These are phyloP conservation scores for Paratrypauchen microcephalus DNA, from an alignment of 2,797 vertebrate species.

Conservation along the genomic window DNA sequence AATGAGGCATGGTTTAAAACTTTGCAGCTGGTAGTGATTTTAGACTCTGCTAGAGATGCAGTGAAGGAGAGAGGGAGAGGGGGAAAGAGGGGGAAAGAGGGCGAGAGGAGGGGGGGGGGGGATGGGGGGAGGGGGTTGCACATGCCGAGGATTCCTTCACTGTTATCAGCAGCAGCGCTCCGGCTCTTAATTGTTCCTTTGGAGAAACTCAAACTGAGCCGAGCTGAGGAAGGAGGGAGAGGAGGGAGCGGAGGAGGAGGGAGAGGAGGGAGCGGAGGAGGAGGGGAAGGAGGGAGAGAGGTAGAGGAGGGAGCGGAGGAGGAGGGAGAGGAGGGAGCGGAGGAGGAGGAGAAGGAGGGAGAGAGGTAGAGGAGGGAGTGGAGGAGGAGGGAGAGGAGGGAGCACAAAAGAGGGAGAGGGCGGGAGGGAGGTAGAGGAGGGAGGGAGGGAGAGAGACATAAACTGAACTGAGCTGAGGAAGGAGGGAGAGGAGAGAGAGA, in stretches of 20 bases:
- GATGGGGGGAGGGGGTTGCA: slow-evolving; percentile 75
- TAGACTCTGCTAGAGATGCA: slow-evolving; percentile 43
- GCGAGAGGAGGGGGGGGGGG: slow-evolving; percentile 28
- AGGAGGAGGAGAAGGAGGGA: background rate
- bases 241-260: too few species aligned
- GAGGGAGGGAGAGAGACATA: too few species aligned
- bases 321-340: too few species aligned
- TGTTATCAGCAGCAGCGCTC: slow-evolving; percentile 77
- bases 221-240: background rate
- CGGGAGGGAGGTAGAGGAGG: too few species aligned
- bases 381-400: background rate
- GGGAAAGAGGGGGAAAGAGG: slow-evolving; percentile 17
- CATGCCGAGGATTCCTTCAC: slow-evolving; percentile 78
- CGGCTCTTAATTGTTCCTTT: slow-evolving; percentile 68
- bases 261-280: too few species aligned
- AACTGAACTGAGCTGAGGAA: too few species aligned
- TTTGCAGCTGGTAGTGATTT: slow-evolving; percentile 66
- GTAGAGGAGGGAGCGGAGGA: background rate
- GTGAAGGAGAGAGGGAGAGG: slow-evolving; percentile 12
- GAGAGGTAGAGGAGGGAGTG: background rate
- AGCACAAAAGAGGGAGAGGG: too few species aligned
- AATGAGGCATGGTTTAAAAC: slow-evolving; percentile 22
- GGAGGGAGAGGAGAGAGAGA: too few species aligned
- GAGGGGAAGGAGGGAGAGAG: too few species aligned
- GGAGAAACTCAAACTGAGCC: slow-evolving; percentile 22